These are phyloP conservation scores for Galaxias olidus DNA, from an alignment of 2,797 vertebrate genomes.

Conservation along the genomic window DNA sequence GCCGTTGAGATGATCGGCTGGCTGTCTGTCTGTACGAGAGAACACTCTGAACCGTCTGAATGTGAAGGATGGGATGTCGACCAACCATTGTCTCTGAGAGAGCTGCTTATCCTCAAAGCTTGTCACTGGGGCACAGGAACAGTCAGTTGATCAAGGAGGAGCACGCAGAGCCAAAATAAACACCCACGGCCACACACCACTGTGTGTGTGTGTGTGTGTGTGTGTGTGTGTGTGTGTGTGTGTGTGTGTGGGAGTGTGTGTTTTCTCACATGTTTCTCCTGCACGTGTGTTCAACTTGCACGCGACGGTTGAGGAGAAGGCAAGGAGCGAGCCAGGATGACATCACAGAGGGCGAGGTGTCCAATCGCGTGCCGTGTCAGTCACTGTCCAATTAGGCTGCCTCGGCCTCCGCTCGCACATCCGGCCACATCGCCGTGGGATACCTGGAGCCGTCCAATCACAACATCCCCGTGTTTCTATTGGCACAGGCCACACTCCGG, in stretches of 20 bases:
- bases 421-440: constrained; percentile 44
- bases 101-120: background rate
- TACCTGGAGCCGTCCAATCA: constrained; percentile 55
- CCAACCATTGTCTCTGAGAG: background rate
- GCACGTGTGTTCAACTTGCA: constrained; percentile 32
- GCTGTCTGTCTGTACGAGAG: background rate
- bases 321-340: constrained; percentile 37
- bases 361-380: constrained; percentile 50
- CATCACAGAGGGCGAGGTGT: constrained; percentile 44
- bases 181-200: background rate
- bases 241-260: background rate
- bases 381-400: constrained; percentile 56
- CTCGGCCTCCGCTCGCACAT: constrained; percentile 59
- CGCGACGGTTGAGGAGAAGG: constrained; percentile 37
- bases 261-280: background rate
- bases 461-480: constrained; percentile 70
- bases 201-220: constrained; percentile 5
- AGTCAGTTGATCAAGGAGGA: constrained; percentile 8
- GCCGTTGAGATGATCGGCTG: no score
- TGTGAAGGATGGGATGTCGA: background rate
- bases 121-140: background rate
- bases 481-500: constrained; percentile 44
- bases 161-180: constrained; percentile 12
- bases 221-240: background rate
- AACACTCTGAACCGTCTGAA: background rate